Evolutionary conservation across 1,140 invertebrate species (phyloP).

Genomic region (Brevipalpus yothersi): DNA sequence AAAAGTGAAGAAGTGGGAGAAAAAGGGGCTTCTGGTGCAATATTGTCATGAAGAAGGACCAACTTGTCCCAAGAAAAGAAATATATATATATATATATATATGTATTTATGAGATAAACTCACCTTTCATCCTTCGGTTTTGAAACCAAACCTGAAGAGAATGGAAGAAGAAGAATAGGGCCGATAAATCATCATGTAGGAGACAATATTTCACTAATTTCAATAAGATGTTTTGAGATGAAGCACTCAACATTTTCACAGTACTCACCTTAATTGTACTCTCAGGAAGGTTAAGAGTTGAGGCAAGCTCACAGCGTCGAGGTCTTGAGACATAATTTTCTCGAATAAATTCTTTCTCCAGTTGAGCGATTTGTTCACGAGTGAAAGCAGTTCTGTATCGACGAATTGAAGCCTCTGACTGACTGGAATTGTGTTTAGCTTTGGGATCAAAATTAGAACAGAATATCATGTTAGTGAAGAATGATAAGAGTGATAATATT

Average conservation of each 20-base stretch:
- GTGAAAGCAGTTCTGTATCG: constrained; percentile 94
- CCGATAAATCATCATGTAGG: constrained; percentile 15
- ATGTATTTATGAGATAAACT: constrained; percentile 27
- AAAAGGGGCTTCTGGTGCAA: no score
- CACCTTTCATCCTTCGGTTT: constrained; percentile 97
- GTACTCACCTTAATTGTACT: constrained; percentile 79
- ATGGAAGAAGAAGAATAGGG: no score
- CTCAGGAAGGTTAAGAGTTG: constrained; percentile 74
- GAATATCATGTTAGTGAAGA: neutral
- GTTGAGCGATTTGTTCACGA: constrained; percentile 62
- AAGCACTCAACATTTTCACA: neutral
- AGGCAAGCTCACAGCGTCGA: constrained; percentile 75
- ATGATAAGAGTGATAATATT: neutral
- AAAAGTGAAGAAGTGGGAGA: no score
- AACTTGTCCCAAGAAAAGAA: no score
- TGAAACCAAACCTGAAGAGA: constrained; percentile 66
- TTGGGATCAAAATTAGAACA: neutral
- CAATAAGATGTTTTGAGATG: neutral
- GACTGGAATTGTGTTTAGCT: neutral
- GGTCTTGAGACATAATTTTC: constrained; percentile 96
- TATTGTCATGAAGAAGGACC: no score
- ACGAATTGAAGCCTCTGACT: constrained; percentile 20
- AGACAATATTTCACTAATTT: constrained; percentile 23
- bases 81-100: no score
- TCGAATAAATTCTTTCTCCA: constrained; percentile 92